phyloP scores from a whole-genome alignment of 2,888 invertebrate genomes.

The Acanthococcus lagerstroemiae region DNA sequence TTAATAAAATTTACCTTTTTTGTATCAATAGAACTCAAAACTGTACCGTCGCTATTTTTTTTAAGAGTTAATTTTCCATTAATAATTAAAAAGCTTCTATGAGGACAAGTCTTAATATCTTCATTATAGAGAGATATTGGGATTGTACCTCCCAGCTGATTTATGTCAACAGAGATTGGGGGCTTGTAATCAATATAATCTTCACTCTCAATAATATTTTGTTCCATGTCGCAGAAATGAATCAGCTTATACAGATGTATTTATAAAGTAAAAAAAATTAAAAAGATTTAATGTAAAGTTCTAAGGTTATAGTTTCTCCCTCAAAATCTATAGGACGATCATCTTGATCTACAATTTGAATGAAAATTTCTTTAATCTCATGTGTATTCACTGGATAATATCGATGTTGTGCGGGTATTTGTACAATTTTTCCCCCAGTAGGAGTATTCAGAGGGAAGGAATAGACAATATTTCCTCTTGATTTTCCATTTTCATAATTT shows the following conservation, averaged over 20 bases:
- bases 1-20: slow-evolving; percentile 12
- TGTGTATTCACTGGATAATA: slow-evolving; percentile 17
- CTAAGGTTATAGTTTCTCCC: slow-evolving; percentile 10
- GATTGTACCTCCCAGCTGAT: neutral
- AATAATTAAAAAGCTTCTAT: neutral
- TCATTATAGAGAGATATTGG: neutral
- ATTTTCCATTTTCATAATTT: slow-evolving; percentile 18
- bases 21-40: slow-evolving; percentile 6
- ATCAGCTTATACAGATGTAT: no score
- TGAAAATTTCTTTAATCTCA: slow-evolving; percentile 2
- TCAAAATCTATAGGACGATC: slow-evolving; percentile 16
- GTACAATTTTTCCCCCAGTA: slow-evolving; percentile 5
- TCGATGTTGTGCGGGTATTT: slow-evolving; percentile 13
- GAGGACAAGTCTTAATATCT: neutral
- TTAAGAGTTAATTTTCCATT: slow-evolving; percentile 4
- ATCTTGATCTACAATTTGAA: slow-evolving; percentile 22
- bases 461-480: slow-evolving; percentile 10
- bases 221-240: slow-evolving; percentile 12
- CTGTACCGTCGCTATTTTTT: slow-evolving; percentile 4
- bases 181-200: neutral
- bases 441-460: slow-evolving; percentile 15
- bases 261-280: slow-evolving; percentile 13
- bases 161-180: neutral
- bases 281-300: slow-evolving; percentile 17
- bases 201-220: slow-evolving; percentile 19